Evolutionary conservation across 1,140 invertebrate species (phyloP).

Genomic region (Melanaphis sacchari): DNA sequence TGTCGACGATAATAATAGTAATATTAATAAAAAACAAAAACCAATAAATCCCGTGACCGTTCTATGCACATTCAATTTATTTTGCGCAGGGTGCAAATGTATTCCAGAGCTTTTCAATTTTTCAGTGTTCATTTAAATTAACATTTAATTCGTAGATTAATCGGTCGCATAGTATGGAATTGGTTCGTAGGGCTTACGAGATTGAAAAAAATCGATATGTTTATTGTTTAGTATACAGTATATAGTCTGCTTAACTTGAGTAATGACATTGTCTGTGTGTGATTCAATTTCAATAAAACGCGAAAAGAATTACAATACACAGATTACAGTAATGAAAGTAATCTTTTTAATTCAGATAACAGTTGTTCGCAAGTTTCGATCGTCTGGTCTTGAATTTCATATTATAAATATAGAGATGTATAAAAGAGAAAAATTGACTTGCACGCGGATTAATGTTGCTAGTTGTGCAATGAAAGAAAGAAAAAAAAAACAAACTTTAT

Average conservation of each 20-base stretch:
- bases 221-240: background rate
- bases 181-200: background rate
- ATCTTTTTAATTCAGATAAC: background rate
- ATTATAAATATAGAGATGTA: background rate
- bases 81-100: background rate
- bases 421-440: background rate
- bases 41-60: background rate
- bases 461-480: background rate
- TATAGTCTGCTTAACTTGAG: background rate
- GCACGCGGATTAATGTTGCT: background rate
- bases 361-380: background rate
- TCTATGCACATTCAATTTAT: slow-evolving; percentile 10
- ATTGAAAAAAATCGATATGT: background rate
- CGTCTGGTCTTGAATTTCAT: background rate
- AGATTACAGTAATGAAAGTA: background rate
- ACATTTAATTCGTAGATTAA: slow-evolving; percentile 11
- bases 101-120: background rate
- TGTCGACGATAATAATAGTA: background rate
- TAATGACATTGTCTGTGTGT: background rate
- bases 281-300: background rate
- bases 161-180: background rate
- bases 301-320: background rate
- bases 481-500: background rate
- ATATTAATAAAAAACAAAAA: background rate
- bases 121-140: background rate